Base-by-base conservation (phyloP, 1,140 invertebrate species). In the Formica exsecta region DNA sequence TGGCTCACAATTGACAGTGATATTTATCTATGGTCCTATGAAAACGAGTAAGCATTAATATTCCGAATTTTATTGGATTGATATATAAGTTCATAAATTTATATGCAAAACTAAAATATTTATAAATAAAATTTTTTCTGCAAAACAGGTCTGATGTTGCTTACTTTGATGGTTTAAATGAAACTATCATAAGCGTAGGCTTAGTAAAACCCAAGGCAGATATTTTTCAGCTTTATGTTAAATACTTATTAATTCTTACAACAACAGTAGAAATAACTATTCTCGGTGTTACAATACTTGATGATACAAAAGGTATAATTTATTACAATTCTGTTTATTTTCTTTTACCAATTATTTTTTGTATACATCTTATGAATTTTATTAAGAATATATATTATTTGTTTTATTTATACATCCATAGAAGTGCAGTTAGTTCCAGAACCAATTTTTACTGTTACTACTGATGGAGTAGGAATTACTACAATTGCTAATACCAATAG, bases 1-100 rank as follows among this genome's bases (percentile, higher is more conserved):
- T 99, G 99, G 99, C 94, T 99, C 25, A 98, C 98, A 36, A 98
- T 99, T 92, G 99, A 99, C 93, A 99, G 98, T 92, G 98, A 99
- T 95, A 98, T 99, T 89, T 99, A 99, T 96, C 96, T 99, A 2
- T 96, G 97, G 97, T 97, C 95, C 3, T 95, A 95, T 90, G 94
- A 95, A 87, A 94, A 95, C 88, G 95, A 95, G 93, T 93, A 92
- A 87, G 71, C 73, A 81, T 86, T 38, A 64, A 68, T 32, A 48
- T 68, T 62, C 41, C 41, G 11, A 71, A 62, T 62, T 85, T 85
- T 64, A 65, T 44, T 16, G 66, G 13, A 59, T 54, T 51, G 16
- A 22, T 44, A 41, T n/a, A 32, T 65, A n/a, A 62, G 5, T 9
- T 57, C n/a, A 29, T 16, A 62, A 59, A 36, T 73, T 71, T 71